Evolutionary conservation across 2,113 vertebrate species (phyloP).

Genomic region (Callaeas wilsoni): DNA sequence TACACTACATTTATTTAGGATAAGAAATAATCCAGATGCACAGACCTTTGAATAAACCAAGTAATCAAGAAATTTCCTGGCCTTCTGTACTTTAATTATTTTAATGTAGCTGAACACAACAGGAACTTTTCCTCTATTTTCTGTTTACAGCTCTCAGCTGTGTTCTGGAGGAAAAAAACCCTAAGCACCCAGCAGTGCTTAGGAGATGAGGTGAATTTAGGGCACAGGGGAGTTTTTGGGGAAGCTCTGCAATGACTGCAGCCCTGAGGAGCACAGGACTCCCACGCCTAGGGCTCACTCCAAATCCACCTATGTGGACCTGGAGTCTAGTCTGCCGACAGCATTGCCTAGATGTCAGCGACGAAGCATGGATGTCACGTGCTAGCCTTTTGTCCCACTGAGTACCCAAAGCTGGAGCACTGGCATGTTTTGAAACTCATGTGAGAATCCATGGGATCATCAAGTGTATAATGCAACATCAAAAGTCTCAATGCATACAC

Average conservation of each 20-base stretch:
- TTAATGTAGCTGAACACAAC: not conserved
- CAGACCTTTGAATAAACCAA: not conserved
- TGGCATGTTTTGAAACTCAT: not conserved
- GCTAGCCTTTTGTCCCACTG: not conserved
- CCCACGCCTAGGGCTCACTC: not conserved
- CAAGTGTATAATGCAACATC: not conserved
- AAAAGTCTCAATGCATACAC: accelerated
- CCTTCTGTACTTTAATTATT: not conserved
- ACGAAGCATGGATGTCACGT: accelerated
- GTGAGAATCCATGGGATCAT: not conserved
- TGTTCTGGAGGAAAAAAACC: not conserved
- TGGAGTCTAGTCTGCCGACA: not conserved
- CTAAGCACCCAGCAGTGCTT: not conserved
- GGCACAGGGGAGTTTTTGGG: not conserved
- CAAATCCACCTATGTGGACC: not conserved
- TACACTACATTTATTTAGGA: not conserved
- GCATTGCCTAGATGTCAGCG: not conserved
- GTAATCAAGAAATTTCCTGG: not conserved
- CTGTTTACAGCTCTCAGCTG: not conserved
- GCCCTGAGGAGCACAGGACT: accelerated
- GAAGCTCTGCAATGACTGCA: not conserved
- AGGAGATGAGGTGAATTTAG: not conserved
- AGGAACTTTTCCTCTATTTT: not conserved
- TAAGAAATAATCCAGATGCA: not conserved
- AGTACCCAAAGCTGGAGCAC: not conserved